phyloP scores from a whole-genome alignment of 2,113 vertebrate genomes.

The Lepidothrix coronata region DNA sequence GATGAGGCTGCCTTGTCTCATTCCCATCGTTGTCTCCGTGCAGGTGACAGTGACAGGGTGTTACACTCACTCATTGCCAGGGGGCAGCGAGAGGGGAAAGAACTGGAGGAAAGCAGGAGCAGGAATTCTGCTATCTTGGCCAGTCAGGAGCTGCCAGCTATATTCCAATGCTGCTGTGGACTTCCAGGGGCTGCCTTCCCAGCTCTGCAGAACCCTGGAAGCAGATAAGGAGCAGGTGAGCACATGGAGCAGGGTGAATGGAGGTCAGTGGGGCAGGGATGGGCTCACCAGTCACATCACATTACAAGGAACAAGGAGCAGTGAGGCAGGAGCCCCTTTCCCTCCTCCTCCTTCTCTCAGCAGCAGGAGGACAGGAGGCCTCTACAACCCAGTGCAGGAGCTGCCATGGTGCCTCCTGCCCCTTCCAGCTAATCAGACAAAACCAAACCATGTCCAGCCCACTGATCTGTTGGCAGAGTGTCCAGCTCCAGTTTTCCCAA shows the following conservation, averaged over 20 bases:
- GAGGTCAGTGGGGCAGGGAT: background rate
- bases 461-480: background rate
- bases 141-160: background rate
- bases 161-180: background rate
- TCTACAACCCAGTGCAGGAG: no score
- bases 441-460: background rate
- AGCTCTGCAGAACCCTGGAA: background rate
- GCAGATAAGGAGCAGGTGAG: background rate
- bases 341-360: background rate
- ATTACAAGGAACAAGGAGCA: background rate
- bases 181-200: background rate
- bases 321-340: background rate
- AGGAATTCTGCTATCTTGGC: background rate
- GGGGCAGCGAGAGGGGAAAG: background rate
- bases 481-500: background rate
- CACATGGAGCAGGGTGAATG: fast-evolving
- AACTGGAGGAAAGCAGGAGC: background rate
- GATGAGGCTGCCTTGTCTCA: background rate
- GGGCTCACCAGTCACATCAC: background rate
- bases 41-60: background rate
- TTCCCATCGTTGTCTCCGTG: background rate
- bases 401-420: background rate
- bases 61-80: background rate
- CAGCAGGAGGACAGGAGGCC: background rate
- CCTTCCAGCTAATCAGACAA: background rate